phyloP scores from a whole-genome alignment of 2,113 vertebrate species.

The Petromus typicus region DNA sequence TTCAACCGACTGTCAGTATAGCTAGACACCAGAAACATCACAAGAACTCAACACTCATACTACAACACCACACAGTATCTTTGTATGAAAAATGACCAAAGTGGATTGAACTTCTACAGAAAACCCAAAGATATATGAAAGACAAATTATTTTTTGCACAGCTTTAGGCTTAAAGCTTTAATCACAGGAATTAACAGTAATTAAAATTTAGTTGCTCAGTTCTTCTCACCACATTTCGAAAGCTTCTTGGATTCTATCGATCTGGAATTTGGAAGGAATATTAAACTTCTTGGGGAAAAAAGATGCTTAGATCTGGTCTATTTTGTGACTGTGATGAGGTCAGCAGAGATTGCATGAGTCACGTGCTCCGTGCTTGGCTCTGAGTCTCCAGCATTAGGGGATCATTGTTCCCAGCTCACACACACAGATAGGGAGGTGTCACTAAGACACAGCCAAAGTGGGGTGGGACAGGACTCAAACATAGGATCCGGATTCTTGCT shows the following conservation, averaged over 20 bases:
- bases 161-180: neutral
- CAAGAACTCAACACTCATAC: neutral
- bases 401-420: too few relatives aligned
- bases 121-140: neutral
- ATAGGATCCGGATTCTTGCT: too few relatives aligned
- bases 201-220: neutral
- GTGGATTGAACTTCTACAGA: neutral
- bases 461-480: too few relatives aligned
- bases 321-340: too few relatives aligned
- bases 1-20: neutral
- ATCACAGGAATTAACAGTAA: neutral
- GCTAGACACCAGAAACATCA: neutral
- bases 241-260: neutral
- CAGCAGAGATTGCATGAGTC: too few relatives aligned
- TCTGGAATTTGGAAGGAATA: too few relatives aligned
- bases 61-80: neutral
- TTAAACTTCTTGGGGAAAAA: too few relatives aligned
- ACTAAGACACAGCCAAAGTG: too few relatives aligned
- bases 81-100: neutral
- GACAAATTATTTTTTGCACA: neutral
- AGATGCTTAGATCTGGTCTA: too few relatives aligned
- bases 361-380: too few relatives aligned
- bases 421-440: too few relatives aligned
- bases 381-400: too few relatives aligned
- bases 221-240: neutral